Base-by-base conservation (phyloP, 1,140 invertebrate genomes). In the Anastrepha ludens region DNA sequence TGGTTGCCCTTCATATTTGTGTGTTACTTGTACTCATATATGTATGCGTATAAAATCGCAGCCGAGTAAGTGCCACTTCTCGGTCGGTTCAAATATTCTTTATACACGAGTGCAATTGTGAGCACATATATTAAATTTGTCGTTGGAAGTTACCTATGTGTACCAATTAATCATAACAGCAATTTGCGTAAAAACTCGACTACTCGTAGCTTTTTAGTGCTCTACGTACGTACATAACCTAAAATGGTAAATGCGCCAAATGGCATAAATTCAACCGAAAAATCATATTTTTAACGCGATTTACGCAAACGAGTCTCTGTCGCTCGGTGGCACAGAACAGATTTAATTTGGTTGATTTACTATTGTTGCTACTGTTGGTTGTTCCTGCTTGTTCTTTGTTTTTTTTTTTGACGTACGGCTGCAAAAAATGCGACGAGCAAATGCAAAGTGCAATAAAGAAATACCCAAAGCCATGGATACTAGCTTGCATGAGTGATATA, bases 291-390 rank as follows among this genome's bases (percentile, higher is more conserved):
- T 74, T 74, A 74, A 74, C 70, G 44, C 70, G 44, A 74, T 74
- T 74, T 74, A 74, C 70, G 15, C 70, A 74, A 74, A 74, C 70
- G 70, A 74, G 15, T 74, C 70, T 74, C 70, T 47, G 70, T 74
- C 44, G 70, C 70, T 74, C 70, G 70, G 4, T 74, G 39, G 70
- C 70, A n/a, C 41, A 74, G 41, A 41, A 74, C 70, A 74, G 70
- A 74, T 74, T 74, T 74, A 74, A 74, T 74, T 74, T 74, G 70
- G 41, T 74, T 74, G 70, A 74, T 74, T 74, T 74, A 74, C 70
- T 41, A 41, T 74, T 74, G 39, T 41, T 74, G 70, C 6, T 74
- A 41, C 8, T 47, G 15, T 41, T 74, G 11, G 44, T 74, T 47
- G 29, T 70, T 74, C 47, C 17, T 64, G 8, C 17, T 64, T n/a